Percentiles rank a stretch among this genome's conserved stretches.
These are phyloP conservation scores for Epizoanthus stellaris DNA, from an alignment of 92 coral and sea anemone species.

Conservation along the genomic window DNA sequence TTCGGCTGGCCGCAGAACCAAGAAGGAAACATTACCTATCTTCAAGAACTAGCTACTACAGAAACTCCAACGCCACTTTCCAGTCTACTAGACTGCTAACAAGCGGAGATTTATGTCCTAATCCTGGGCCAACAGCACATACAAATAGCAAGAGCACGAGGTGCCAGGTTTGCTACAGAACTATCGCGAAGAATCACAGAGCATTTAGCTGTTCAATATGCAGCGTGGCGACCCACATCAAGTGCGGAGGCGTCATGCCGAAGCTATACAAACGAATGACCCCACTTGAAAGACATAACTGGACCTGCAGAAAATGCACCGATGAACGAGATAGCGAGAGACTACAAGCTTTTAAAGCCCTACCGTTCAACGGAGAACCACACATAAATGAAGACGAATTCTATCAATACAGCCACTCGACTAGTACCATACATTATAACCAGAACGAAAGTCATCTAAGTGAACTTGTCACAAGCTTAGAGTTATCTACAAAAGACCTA, in stretches of 20 bases:
- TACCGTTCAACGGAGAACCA: not conserved
- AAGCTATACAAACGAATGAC: not conserved
- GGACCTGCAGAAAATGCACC: not conserved
- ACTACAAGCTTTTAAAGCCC: no score
- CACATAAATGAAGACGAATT: not conserved
- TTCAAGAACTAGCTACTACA: conserved; percentile 20
- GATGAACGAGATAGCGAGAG: not conserved
- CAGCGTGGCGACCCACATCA: not conserved
- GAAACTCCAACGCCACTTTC: conserved; percentile 28
- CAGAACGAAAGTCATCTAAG: not conserved
- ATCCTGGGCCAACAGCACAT: conserved; percentile 40
- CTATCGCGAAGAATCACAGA: not conserved
- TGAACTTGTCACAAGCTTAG: not conserved
- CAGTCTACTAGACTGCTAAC: conserved; percentile 19
- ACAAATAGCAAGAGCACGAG: not conserved
- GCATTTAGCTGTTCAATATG: no score
- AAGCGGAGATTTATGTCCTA: conserved; percentile 27
- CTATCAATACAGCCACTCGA: not conserved
- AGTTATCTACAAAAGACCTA: not conserved
- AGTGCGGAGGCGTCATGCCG: conserved; percentile 4
- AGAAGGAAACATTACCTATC: not conserved
- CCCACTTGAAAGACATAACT: not conserved
- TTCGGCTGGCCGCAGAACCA: not conserved
- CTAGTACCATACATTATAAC: not conserved
- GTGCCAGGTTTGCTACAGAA: not conserved